Evolutionary conservation across 2,888 invertebrate genomes (phyloP).

Genomic region (Apamea sordens): DNA sequence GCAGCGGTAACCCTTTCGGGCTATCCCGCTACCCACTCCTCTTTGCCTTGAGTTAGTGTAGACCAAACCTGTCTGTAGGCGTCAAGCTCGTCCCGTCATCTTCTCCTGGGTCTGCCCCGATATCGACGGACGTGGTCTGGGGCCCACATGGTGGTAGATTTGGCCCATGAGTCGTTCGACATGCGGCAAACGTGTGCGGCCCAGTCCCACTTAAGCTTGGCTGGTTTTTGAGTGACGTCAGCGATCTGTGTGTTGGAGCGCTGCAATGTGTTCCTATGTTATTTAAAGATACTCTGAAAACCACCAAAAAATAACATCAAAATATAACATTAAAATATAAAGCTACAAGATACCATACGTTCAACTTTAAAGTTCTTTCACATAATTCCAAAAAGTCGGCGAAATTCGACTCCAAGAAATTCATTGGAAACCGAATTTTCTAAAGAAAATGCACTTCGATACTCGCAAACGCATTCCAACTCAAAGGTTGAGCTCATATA

Average conservation of each 20-base stretch:
- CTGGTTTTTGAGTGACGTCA: not conserved
- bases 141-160: not conserved
- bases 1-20: too few species aligned
- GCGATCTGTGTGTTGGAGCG: not conserved
- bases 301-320: not conserved
- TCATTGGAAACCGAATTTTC: slow-evolving; percentile 41
- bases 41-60: not conserved
- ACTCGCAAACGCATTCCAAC: slow-evolving; percentile 36
- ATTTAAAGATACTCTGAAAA: not conserved
- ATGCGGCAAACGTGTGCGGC: too few species aligned
- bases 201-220: too few species aligned
- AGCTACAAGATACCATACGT: not conserved
- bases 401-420: slow-evolving; percentile 29
- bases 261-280: not conserved
- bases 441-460: slow-evolving; percentile 48
- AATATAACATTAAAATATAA: not conserved
- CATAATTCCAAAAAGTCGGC: slow-evolving; percentile 18
- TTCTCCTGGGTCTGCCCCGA: not conserved
- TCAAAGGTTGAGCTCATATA: slow-evolving; percentile 65
- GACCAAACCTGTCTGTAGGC: not conserved
- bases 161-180: not conserved
- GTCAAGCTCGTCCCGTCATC: not conserved
- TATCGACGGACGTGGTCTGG: not conserved
- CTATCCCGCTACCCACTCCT: too few species aligned
- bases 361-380: not conserved